Evolutionary conservation across 2,797 vertebrate genomes (phyloP).

Genomic region (Sternotherus odoratus): DNA sequence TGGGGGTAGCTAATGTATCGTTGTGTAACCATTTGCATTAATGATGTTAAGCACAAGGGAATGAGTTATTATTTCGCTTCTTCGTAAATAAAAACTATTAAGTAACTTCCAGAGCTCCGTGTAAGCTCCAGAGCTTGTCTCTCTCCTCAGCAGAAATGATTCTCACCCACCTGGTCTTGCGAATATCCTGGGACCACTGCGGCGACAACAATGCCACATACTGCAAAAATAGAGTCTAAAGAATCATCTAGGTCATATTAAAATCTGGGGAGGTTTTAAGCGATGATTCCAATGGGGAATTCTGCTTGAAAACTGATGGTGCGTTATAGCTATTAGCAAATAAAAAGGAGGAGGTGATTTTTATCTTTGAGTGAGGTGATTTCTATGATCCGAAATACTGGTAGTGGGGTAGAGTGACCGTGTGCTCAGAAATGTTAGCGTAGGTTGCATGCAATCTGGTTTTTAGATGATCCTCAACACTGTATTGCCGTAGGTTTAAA

Average conservation of each 20-base stretch:
- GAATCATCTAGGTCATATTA: not conserved
- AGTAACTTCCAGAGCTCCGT: not conserved
- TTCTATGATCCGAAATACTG: not conserved
- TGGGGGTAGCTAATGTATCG: slow-evolving; percentile 26
- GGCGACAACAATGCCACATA: no score
- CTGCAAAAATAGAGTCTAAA: not conserved
- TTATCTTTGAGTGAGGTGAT: not conserved
- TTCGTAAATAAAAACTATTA: no score
- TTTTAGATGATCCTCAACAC: not conserved
- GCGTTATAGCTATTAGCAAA: not conserved
- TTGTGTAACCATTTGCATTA: slow-evolving; percentile 25
- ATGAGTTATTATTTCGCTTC: not conserved
- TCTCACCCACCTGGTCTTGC: no score
- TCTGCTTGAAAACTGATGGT: not conserved
- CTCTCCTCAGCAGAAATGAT: not conserved
- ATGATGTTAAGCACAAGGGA: slow-evolving; percentile 5
- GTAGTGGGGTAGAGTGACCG: not conserved
- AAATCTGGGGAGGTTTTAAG: not conserved
- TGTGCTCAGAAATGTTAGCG: not conserved
- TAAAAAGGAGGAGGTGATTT: not conserved
- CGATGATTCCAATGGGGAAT: not conserved
- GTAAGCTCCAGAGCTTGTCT: not conserved
- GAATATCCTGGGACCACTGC: not conserved
- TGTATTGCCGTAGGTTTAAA: not conserved
- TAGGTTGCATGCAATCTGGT: not conserved